Evolutionary conservation across 92 coral and sea anemone genomes (phyloP).

Genomic region (Scolanthus callimorphus): DNA sequence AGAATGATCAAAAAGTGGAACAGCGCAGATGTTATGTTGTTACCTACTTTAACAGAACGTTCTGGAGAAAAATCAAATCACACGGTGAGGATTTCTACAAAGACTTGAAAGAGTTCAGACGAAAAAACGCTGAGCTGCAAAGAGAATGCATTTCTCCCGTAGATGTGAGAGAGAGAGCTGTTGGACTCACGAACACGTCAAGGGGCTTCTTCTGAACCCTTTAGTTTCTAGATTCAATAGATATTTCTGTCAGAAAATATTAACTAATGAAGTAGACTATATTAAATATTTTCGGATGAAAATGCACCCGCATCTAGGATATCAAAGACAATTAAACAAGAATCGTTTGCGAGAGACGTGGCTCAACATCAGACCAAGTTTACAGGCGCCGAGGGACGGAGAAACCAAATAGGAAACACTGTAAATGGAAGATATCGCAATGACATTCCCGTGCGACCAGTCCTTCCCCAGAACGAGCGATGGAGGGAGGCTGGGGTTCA

Average conservation of each 20-base stretch:
- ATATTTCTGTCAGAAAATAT: conserved; percentile 84
- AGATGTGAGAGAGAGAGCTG: conserved; percentile 65
- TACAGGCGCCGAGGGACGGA: too few relatives aligned
- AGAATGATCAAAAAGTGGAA: conserved; percentile 74
- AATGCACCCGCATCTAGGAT: conserved; percentile 61
- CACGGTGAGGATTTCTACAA: conserved; percentile 76
- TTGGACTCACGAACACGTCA: conserved; percentile 45
- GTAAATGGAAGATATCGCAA: too few relatives aligned
- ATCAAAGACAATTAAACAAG: conserved; percentile 52
- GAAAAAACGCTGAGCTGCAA: conserved; percentile 58
- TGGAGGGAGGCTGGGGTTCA: not conserved
- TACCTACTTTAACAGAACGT: conserved; percentile 75
- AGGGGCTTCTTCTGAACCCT: conserved; percentile 63
- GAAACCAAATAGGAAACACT: not conserved
- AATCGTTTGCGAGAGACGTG: too few relatives aligned
- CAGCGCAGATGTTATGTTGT: conserved; percentile 78
- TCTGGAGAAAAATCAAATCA: conserved; percentile 73
- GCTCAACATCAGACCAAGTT: too few relatives aligned
- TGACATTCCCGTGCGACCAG: too few relatives aligned
- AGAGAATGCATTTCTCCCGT: conserved; percentile 68
- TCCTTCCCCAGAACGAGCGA: not conserved
- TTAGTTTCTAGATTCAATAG: conserved; percentile 58
- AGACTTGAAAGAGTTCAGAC: conserved; percentile 70
- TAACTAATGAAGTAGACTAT: conserved; percentile 85
- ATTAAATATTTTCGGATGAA: conserved; percentile 81